These are phyloP conservation scores for Branchinecta lindahli DNA, from an alignment of 1,140 invertebrate genomes.

Conservation along the genomic window DNA sequence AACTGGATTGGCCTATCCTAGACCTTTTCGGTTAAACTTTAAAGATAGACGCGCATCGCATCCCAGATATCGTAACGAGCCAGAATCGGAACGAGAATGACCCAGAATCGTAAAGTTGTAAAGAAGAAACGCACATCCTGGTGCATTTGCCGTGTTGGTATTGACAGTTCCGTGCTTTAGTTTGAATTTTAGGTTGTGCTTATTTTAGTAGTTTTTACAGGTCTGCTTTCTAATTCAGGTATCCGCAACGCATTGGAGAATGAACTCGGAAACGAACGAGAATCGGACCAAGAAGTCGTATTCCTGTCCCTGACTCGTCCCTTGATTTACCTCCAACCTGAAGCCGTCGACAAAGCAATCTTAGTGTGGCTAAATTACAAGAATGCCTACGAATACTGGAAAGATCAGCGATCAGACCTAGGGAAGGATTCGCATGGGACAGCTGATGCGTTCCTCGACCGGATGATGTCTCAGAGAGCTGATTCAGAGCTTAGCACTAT, in stretches of 20 bases:
- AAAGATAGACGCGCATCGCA: too few species aligned
- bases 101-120: too few species aligned
- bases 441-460: constrained; percentile 18
- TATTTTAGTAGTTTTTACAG: too few species aligned
- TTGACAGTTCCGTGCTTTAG: too few species aligned
- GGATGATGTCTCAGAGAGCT: constrained; percentile 17
- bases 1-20: too few species aligned
- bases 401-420: constrained; percentile 73
- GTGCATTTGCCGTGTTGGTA: too few species aligned
- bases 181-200: too few species aligned
- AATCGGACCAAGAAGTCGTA: constrained; percentile 73
- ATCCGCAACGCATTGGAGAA: constrained; percentile 71
- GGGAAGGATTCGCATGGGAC: constrained; percentile 54
- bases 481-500: constrained; percentile 56
- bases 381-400: constrained; percentile 98
- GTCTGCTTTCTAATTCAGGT: constrained; percentile 27
- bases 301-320: constrained; percentile 78
- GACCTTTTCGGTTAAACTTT: too few species aligned
- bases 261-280: constrained; percentile 49
- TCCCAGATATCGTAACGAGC: too few species aligned
- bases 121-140: too few species aligned
- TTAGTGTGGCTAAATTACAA: constrained; percentile 96
- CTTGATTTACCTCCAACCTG: constrained; percentile 83
- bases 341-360: constrained; percentile 89
- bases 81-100: too few species aligned